These are phyloP conservation scores for Amphiduros pacificus DNA, from an alignment of 2,888 invertebrate genomes.

Conservation along the genomic window DNA sequence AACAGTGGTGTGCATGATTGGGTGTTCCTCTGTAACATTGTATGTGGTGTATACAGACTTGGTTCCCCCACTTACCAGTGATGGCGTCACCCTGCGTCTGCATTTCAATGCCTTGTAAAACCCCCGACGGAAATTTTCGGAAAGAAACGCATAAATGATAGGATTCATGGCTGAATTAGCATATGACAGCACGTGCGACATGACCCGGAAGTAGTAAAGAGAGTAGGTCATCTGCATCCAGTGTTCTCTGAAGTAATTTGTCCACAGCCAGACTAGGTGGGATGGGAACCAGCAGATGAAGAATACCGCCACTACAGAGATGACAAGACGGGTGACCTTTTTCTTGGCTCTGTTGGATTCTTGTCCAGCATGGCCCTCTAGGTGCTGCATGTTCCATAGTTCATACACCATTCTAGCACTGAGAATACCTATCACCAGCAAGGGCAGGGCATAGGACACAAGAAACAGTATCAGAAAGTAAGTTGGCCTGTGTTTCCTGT, in stretches of 20 bases:
- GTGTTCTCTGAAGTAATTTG: slow-evolving; percentile 23
- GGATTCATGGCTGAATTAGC: slow-evolving; percentile 35
- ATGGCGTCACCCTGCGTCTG: no score
- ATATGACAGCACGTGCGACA: slow-evolving; percentile 32
- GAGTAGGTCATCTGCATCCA: slow-evolving; percentile 28
- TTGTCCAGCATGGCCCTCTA: slow-evolving; percentile 14
- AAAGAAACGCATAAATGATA: slow-evolving; percentile 35
- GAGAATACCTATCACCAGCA: slow-evolving; percentile 28
- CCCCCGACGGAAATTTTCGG: slow-evolving; percentile 31
- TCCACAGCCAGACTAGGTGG: slow-evolving; percentile 35
- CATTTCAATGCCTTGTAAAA: slow-evolving; percentile 24
- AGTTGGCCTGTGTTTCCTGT: slow-evolving; percentile 14
- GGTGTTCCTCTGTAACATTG: background rate
- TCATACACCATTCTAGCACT: slow-evolving; percentile 30
- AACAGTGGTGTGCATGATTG: background rate
- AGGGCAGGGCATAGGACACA: slow-evolving; percentile 32
- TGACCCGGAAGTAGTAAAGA: slow-evolving; percentile 30
- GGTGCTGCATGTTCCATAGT: slow-evolving; percentile 27
- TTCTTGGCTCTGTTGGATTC: slow-evolving; percentile 27
- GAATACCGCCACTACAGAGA: slow-evolving; percentile 33
- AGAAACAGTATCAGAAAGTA: slow-evolving; percentile 34
- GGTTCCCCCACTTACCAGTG: no score
- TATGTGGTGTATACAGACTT: background rate
- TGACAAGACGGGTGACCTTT: slow-evolving; percentile 33
- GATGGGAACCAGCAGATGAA: slow-evolving; percentile 35